Conservation (phyloP, 2,888 invertebrate species). For the Drosophila antonietae region DNA sequence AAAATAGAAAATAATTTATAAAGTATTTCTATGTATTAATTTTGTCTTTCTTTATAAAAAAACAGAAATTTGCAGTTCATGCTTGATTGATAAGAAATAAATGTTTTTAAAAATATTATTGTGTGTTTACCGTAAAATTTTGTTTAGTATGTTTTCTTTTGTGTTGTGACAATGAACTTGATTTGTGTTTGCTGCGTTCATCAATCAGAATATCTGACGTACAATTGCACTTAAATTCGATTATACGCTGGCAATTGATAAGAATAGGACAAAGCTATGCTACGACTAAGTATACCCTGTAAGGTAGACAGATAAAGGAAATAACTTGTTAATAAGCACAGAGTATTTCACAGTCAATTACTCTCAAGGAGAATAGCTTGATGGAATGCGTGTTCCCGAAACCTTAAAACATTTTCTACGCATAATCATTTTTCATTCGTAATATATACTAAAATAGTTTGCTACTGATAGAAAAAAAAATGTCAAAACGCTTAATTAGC, state of each 20-base stretch:
- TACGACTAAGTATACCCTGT: background rate
- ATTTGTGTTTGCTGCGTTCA: background rate
- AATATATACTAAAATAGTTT: slow-evolving; percentile 3
- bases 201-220: background rate
- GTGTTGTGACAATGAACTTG: slow-evolving; percentile 33
- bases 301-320: background rate
- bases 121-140: background rate
- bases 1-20: background rate
- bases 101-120: background rate
- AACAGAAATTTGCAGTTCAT: background rate
- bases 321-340: background rate
- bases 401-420: background rate
- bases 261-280: background rate
- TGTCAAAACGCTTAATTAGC: background rate
- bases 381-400: background rate
- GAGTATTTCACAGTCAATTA: background rate
- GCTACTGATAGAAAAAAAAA: slow-evolving; percentile 4
- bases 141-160: background rate
- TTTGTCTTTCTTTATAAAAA: too few species aligned
- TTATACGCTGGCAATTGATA: slow-evolving; percentile 23
- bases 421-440: background rate
- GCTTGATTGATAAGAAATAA: background rate
- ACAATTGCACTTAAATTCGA: slow-evolving; percentile 3
- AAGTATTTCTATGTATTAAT: background rate
- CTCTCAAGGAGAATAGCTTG: background rate